Conservation (phyloP, 2,888 invertebrate genomes). For the Metellina segmentata region DNA sequence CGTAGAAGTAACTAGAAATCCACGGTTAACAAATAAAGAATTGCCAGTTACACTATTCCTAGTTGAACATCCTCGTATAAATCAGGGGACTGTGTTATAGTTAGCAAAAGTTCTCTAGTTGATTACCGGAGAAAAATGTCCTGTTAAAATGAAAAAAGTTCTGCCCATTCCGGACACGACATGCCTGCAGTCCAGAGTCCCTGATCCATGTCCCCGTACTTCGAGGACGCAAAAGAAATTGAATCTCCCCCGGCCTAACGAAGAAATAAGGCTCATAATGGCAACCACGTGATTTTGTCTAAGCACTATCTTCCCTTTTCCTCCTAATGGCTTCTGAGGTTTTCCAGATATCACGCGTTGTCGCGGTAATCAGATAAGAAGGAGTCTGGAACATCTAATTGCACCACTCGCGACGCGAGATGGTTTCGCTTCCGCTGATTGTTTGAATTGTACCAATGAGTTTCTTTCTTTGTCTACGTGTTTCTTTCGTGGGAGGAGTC, state of each 20-base stretch:
- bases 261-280: constrained; percentile 41
- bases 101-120: too few species aligned
- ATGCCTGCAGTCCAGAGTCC: neutral
- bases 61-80: too few species aligned
- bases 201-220: neutral
- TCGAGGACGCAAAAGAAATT: neutral
- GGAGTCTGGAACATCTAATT: constrained; percentile 16
- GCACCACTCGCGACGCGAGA: neutral
- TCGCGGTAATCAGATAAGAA: constrained; percentile 46
- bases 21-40: too few species aligned
- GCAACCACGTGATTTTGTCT: constrained; percentile 26
- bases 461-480: neutral
- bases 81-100: too few species aligned
- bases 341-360: constrained; percentile 34
- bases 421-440: constrained; percentile 5
- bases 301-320: neutral
- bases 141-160: too few species aligned
- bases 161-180: neutral
- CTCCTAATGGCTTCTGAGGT: constrained; percentile 28
- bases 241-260: constrained; percentile 16
- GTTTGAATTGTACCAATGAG: constrained; percentile 9
- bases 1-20: too few species aligned
- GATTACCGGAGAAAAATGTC: too few species aligned
- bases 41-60: too few species aligned
- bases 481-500: neutral